phyloP scores from a whole-genome alignment of 2,797 vertebrate genomes.

The Fringilla coelebs region DNA sequence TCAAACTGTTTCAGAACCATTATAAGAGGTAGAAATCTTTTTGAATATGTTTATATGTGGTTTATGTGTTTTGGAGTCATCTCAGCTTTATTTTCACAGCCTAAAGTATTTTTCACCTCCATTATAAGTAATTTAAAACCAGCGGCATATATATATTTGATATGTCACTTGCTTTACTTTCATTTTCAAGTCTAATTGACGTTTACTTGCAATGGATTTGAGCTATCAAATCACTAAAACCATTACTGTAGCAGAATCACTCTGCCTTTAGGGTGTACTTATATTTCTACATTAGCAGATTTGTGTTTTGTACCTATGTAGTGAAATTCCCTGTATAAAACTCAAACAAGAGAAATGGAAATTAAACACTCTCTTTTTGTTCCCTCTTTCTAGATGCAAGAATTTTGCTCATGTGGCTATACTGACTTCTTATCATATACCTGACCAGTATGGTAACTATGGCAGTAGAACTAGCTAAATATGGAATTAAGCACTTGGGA shows the following conservation, averaged over 20 bases:
- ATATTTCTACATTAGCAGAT: slow-evolving; percentile 10
- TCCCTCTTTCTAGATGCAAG: not conserved
- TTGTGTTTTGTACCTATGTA: not conserved
- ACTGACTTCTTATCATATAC: not conserved
- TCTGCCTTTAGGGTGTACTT: slow-evolving; percentile 41
- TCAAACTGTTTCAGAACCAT: not conserved
- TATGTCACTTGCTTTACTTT: slow-evolving; percentile 27
- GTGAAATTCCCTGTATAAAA: not conserved
- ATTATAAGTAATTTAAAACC: slow-evolving; percentile 43
- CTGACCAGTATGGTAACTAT: not conserved
- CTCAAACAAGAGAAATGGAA: not conserved
- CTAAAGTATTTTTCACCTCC: not conserved
- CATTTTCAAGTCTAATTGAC: slow-evolving; percentile 41
- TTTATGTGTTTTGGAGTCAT: not conserved
- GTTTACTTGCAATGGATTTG: slow-evolving; percentile 40
- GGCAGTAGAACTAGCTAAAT: not conserved
- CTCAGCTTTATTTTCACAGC: slow-evolving; percentile 7
- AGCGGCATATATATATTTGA: not conserved
- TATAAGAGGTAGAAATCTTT: not conserved
- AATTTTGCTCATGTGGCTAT: not conserved
- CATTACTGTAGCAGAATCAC: slow-evolving; percentile 1
- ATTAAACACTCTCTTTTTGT: not conserved
- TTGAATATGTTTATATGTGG: not conserved
- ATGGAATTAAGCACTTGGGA: not conserved
- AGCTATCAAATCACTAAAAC: slow-evolving; percentile 28